Percentiles rank a stretch among this genome's conserved stretches.
These are phyloP conservation scores for Trogon surrucura DNA, from an alignment of 2,113 vertebrate genomes.

Conservation along the genomic window DNA sequence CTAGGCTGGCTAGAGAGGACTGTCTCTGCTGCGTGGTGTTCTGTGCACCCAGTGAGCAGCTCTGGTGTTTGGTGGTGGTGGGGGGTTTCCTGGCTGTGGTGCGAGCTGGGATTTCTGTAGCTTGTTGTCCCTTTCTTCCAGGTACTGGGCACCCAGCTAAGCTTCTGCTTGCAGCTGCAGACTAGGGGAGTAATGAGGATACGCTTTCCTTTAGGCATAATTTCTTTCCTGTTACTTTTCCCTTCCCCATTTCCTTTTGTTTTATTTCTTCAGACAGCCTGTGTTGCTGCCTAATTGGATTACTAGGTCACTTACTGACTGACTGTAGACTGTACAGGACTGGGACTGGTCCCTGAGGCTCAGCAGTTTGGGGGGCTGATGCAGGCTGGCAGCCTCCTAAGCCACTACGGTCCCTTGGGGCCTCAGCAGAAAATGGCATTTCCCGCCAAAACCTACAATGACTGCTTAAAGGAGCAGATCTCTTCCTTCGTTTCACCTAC, in stretches of 20 bases:
- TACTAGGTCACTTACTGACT: background rate
- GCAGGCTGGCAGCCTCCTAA: background rate
- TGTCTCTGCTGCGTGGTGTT: background rate
- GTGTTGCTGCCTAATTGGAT: constrained; percentile 2
- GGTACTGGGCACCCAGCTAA: background rate
- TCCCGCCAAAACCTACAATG: fast-evolving
- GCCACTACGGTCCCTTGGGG: fast-evolving
- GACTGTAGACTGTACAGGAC: background rate
- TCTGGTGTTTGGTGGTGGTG: background rate
- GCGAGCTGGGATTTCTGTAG: fast-evolving
- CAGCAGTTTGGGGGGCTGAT: background rate
- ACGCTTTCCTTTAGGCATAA: background rate
- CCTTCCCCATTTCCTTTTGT: background rate
- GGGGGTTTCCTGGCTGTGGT: background rate
- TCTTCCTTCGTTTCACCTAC: background rate
- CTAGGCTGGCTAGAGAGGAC: background rate
- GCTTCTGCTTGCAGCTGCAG: background rate
- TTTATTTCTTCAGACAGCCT: constrained; percentile 2
- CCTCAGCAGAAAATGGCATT: background rate
- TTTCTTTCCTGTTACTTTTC: background rate
- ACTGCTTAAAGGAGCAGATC: fast-evolving
- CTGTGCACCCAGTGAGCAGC: background rate
- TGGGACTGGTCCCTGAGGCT: background rate
- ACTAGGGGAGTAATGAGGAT: background rate
- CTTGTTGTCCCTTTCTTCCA: background rate